Evolutionary conservation across 2,113 vertebrate genomes (phyloP), one percentile per base, ranked within the genome.

Genomic region (Physeter macrocephalus): DNA sequence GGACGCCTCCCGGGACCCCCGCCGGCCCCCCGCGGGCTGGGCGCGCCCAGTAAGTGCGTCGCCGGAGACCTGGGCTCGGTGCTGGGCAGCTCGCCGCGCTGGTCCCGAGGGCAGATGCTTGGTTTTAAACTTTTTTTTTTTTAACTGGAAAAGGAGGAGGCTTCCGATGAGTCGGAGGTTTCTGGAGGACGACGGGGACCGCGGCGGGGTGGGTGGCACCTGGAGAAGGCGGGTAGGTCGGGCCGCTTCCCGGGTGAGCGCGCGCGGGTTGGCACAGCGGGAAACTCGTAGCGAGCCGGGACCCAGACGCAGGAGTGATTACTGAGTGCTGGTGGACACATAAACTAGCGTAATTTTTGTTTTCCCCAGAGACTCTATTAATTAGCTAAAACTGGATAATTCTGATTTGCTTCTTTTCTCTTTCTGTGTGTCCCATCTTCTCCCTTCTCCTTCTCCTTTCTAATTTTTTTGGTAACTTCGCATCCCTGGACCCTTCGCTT

Each of bases 81-180:
- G 34, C 77, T 57, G 77, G 49, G 49, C 52, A n/a, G 52, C 34
- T 80, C 23, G 25, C 5, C 43, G 0, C 34, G 54, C 31, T 20
- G 29, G 69, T 49, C 43, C 77, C 85, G 93, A 27, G 75, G 78
- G 49, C 5, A 18, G 78, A 90, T 62, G 43, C 27, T 89, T 72
- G 21, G 54, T 96, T 34, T 1, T 39, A 78, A 97, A 97, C 72
- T 72, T 96, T 95, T 83, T 90, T 78, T n/a, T 81, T 88, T 92
- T 90, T 0, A 36, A 85, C 67, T 78, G 69, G 62, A 49, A 86
- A 66, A 89, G 90, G 74, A 81, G 59, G 66, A 43, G 75, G 11
- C 46, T 92, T 86, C 34, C 67, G 21, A 2, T 36, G 57, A 29
- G 18, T 72, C 93, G 87, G 86, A 78, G 89, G 86, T 74, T 66